These are phyloP conservation scores for Hydropsyche tenuis DNA, from an alignment of 1,140 invertebrate genomes.

Conservation along the genomic window DNA sequence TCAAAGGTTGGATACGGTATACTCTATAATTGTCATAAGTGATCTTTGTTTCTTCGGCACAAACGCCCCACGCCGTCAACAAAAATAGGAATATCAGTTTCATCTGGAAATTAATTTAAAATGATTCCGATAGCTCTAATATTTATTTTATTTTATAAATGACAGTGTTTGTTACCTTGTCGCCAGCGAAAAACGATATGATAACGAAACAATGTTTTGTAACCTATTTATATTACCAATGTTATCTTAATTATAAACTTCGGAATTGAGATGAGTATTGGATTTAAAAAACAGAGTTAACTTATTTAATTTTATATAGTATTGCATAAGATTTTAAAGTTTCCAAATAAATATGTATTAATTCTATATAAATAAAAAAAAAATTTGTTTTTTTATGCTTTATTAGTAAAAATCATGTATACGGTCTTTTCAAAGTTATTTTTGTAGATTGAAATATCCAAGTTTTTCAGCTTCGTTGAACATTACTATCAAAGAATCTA, in stretches of 20 bases:
- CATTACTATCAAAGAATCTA: slow-evolving; percentile 68
- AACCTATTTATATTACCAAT: neutral
- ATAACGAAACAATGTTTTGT: neutral
- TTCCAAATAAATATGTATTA: slow-evolving; percentile 1
- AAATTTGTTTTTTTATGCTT: neutral
- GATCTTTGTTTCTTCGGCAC: neutral
- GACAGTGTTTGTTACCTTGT: too few relatives aligned
- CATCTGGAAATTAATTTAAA: neutral
- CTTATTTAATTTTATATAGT: too few relatives aligned
- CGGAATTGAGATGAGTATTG: too few relatives aligned
- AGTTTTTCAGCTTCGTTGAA: slow-evolving; percentile 62
- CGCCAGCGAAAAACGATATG: neutral
- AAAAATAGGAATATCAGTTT: slow-evolving; percentile 2
- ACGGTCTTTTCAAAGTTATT: slow-evolving; percentile 69
- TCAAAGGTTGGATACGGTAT: slow-evolving; percentile 35
- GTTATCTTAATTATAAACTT: too few relatives aligned
- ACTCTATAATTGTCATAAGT: slow-evolving; percentile 39
- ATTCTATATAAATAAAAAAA: neutral
- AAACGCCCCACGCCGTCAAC: slow-evolving; percentile 4
- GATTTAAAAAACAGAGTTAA: too few relatives aligned
- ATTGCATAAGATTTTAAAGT: too few relatives aligned
- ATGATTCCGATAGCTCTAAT: neutral
- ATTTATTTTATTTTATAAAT: neutral
- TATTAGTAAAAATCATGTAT: slow-evolving; percentile 66
- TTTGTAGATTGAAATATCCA: slow-evolving; percentile 32